Evolutionary conservation across 2,888 invertebrate species (phyloP).

Genomic region (Meiosimyza platycephala): DNA sequence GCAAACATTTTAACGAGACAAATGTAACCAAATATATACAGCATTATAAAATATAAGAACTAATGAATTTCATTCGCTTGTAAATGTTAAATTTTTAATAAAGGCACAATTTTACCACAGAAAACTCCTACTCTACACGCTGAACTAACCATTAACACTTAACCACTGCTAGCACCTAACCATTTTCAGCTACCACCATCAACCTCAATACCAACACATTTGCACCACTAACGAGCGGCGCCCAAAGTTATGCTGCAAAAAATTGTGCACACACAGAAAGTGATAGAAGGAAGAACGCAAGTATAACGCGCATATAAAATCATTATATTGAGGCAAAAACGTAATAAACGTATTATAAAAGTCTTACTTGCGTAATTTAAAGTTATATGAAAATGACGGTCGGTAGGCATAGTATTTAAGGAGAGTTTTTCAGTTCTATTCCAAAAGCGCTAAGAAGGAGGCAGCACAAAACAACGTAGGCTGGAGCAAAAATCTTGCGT

Average conservation of each 20-base stretch:
- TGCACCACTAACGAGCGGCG: no score
- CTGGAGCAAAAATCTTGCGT: slow-evolving; percentile 32
- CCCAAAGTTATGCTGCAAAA: no score
- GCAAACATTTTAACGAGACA: slow-evolving; percentile 39
- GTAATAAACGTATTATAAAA: slow-evolving; percentile 7
- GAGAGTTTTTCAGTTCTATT: slow-evolving; percentile 38
- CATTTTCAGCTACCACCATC: no score
- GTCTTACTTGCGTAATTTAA: no score
- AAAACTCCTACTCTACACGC: no score
- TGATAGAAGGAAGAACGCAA: background rate
- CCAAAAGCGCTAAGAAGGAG: slow-evolving; percentile 45
- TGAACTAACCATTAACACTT: no score
- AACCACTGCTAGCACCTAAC: no score
- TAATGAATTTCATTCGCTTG: background rate
- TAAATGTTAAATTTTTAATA: no score
- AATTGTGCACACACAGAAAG: no score
- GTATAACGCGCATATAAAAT: slow-evolving; percentile 8
- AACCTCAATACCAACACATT: no score
- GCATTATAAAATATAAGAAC: slow-evolving; percentile 25
- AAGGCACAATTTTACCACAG: no score
- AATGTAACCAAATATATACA: slow-evolving; percentile 41
- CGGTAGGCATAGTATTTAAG: slow-evolving; percentile 44
- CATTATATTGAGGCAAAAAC: slow-evolving; percentile 7
- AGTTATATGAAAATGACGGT: no score
- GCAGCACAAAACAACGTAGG: slow-evolving; percentile 42